Evolutionary conservation across 2,113 vertebrate species (phyloP), one percentile per base, ranked within the genome.

Genomic region (Nerophis lumbriciformis): DNA sequence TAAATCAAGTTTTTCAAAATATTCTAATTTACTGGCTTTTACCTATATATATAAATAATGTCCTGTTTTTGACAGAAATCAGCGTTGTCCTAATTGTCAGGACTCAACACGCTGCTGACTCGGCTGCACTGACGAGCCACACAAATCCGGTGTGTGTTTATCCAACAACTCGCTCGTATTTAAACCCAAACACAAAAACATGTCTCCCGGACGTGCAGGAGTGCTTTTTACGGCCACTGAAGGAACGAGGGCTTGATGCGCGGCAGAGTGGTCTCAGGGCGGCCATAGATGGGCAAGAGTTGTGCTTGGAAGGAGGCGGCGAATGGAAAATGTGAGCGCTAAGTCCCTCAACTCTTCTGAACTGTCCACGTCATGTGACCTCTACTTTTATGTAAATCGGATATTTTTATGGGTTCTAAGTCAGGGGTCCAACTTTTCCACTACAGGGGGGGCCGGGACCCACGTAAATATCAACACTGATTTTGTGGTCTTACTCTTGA

Each of bases 291-390:
- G 86, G 84, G 58, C 69, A 80, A 28, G 47, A 71, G 71, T 81
- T 77, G 78, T 64, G 78, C 72, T 80, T 65, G 68, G 66, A 76
- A 73, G 76, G 76, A 63, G 49, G 74, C 81, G 74, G 71, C 70
- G 79, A 80, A 83, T 83, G 81, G 81, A 82, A 86, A 86, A 81
- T 81, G 60, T 76, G 75, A 85, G 86, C 73, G 67, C 49, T 44
- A 55, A 70, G 75, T 79, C 71, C 78, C 63, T 75, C 10, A 71
- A 72, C 64, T 66, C 70, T 69, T 78, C 28, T 28, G 21, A 28
- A 28, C 28, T 28, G 28, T 28, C 28, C 28, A 28, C 28, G 28
- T 28, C 28, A 28, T 28, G 28, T 28, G 28, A 28, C 28, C 28
- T 28, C 28, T 28, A 1, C 28, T 28, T 28, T 28, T 28, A 28